phyloP scores from a whole-genome alignment of 2,797 vertebrate genomes.

The Urocyon cinereoargenteus region DNA sequence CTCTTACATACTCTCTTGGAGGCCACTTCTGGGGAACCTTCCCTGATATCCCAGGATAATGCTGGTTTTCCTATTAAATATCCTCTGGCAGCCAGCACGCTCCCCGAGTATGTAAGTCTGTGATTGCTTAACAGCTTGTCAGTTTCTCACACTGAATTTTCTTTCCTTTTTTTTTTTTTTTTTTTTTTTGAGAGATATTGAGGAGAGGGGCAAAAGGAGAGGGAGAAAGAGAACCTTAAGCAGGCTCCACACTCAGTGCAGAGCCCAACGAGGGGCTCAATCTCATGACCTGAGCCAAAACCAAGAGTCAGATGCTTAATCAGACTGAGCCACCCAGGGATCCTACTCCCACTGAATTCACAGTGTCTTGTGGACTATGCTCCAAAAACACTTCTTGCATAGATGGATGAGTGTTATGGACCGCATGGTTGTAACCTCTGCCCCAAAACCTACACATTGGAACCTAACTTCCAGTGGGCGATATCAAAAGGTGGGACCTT shows the following conservation, averaged over 20 bases:
- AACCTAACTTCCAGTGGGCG: background rate
- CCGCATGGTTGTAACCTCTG: background rate
- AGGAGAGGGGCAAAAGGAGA: background rate
- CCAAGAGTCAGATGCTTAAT: background rate
- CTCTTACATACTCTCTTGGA: background rate
- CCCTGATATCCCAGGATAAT: background rate
- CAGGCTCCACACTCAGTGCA: background rate
- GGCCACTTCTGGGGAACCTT: background rate
- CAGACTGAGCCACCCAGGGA: background rate
- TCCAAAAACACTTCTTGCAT: background rate
- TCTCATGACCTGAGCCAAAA: background rate
- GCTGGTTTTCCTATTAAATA: background rate
- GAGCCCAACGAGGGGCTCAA: background rate
- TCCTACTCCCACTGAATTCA: background rate
- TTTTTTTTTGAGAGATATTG: too few species aligned
- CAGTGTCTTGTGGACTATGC: background rate
- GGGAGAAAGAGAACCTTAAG: background rate
- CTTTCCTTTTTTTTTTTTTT: too few species aligned
- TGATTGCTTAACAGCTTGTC: background rate
- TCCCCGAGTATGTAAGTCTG: rapidly evolving
- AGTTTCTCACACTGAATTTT: background rate
- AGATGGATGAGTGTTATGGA: background rate
- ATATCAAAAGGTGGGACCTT: background rate
- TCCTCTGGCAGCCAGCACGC: background rate
- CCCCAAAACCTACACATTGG: background rate